Evolutionary conservation across 2,113 vertebrate genomes (phyloP), one percentile per base, ranked within the genome.

Genomic region (Myodes glareolus): DNA sequence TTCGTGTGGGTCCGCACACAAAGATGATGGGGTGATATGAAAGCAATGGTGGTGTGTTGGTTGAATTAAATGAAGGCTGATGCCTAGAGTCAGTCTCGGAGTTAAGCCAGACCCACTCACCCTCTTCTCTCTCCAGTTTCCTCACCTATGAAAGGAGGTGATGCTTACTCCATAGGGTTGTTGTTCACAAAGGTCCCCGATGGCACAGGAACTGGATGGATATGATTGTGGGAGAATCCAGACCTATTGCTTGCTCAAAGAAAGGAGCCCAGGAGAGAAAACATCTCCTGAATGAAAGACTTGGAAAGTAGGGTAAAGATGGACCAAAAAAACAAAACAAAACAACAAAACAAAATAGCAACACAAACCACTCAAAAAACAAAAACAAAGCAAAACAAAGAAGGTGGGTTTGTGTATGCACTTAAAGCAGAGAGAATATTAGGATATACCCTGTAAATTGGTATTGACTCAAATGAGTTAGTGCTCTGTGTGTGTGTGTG

Each of bases 1-100:
- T 88, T 33, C 50, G 1, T 45, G 21, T 75, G 14, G 23, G 8
- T 75, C 91, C 9, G 25, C 72, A n/a, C 33, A 52, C 52, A 42
- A 14, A 11, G 1, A 70, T 3, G 17, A 45, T 16, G 75, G 90
- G 52, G 29, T 47, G 29, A 9, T 67, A 47, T 33, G 42, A 42
- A 88, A 70, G 45, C 27, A 68, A 21, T 17, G 12, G 16, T 65
- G 14, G 16, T 75, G 14, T 17, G 39, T 25, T 21, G 14, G 36
- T 7, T 72, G 90, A 75, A 65, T 92, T 88, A 82, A 76, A 89
- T 63, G 78, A 94, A 94, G 68, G 55, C 47, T 55, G 67, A 55
- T 27, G 29, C 82, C 52, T 84, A 42, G 84, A 95, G 73, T 31
- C 80, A 77, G 63, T 94, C 93, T 95, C 16, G 14, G 31, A n/a